Evolutionary conservation across 1,140 invertebrate species (phyloP), one percentile per base, ranked within the genome.

Genomic region (Diachasma alloeum): DNA sequence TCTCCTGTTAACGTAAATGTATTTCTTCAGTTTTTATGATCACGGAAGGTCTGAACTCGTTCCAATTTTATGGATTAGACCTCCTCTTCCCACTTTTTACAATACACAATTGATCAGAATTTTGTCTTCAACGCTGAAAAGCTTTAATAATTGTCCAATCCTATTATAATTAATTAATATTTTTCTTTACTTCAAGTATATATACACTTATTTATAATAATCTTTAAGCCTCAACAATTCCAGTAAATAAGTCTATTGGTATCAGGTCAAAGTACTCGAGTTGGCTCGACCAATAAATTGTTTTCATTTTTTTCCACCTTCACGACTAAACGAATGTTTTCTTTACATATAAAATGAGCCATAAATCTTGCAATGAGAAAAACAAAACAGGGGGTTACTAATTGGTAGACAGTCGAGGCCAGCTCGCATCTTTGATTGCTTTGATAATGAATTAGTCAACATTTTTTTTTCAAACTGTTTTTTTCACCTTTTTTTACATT

Each of bases 211-310:
- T 68, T 37, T 39, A 68, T 37, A 37, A 68, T 68, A 68, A 68
- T 80, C 83, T 81, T 83, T 82, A 85, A 86, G 80, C 81, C 79
- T 84, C 82, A 86, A 86, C 85, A 87, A 87, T 86, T 87, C 83
- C 83, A 80, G 75, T 82, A 68, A 81, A 79, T 83, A 85, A 86
- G 80, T 84, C 81, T 85, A 80, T 81, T 78, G 78, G 79, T 77
- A 39, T 59, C 19, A 75, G 68, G 73, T 72, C 19, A 63, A 17
- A 36, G 10, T 44, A 17, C 9, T 59, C 24, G 24, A 17, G 80
- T 80, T 79, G 72, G 72, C 77, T 80, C 36, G 66, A 68, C 36
- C 79, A 77, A 75, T 48, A 80, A 82, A 59, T 78, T 79, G 9
- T 81, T 81, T 80, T 80, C 79, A 82, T 74, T 78, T 78, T 48